phyloP scores from a whole-genome alignment of 2,888 invertebrate species.

The Scaptomyza flava region DNA sequence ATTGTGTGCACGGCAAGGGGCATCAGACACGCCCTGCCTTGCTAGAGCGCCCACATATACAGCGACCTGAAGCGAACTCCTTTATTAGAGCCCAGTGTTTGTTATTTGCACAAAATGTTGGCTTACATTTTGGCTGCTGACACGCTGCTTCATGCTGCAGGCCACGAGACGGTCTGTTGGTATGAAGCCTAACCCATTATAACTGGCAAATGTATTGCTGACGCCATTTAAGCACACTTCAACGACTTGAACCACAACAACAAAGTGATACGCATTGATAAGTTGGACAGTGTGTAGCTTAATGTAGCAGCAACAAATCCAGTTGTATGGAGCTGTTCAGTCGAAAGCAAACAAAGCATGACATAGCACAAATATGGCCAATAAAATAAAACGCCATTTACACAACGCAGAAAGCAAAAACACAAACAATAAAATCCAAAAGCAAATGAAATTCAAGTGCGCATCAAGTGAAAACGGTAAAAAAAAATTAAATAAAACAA shows the following conservation, averaged over 20 bases:
- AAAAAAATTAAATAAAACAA: constrained; percentile 15
- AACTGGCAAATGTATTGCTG: constrained; percentile 72
- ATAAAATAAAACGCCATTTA: constrained; percentile 78
- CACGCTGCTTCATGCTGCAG: neutral
- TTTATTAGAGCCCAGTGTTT: constrained; percentile 59
- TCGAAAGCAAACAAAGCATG: constrained; percentile 73
- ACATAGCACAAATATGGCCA: constrained; percentile 78
- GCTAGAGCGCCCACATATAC: constrained; percentile 25
- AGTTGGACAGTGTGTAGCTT: constrained; percentile 57
- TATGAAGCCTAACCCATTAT: constrained; percentile 55
- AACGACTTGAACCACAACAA: constrained; percentile 53
- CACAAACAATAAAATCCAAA: constrained; percentile 19
- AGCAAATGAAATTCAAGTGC: constrained; percentile 45
- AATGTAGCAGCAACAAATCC: constrained; percentile 52
- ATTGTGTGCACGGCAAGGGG: constrained; percentile 59
- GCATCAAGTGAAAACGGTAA: constrained; percentile 41
- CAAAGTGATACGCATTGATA: constrained; percentile 80
- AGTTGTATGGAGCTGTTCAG: constrained; percentile 52
- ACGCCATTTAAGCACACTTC: constrained; percentile 82
- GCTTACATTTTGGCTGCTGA: constrained; percentile 59
- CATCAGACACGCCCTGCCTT: constrained; percentile 42
- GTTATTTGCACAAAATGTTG: constrained; percentile 61
- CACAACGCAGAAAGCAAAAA: constrained; percentile 43
- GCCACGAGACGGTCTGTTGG: constrained; percentile 2
- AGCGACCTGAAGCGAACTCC: constrained; percentile 38